phyloP scores from a whole-genome alignment of 2,113 vertebrate species.

The Spermophilus dauricus region DNA sequence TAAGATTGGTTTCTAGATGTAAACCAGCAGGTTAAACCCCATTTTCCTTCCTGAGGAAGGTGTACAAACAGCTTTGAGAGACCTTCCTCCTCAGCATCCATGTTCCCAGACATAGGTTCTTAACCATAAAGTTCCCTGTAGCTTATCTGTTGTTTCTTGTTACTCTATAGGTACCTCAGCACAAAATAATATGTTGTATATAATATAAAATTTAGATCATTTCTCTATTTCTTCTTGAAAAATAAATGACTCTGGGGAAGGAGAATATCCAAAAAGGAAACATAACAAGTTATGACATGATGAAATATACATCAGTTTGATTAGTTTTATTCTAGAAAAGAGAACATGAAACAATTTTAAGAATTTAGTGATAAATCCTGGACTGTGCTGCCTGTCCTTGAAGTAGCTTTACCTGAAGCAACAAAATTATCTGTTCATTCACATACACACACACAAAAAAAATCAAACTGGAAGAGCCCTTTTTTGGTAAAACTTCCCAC shows the following conservation, averaged over 20 bases:
- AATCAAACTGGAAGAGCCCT: not conserved
- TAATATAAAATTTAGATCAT: not conserved
- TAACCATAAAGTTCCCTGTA: not conserved
- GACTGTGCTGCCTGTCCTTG: not conserved
- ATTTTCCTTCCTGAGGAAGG: not conserved
- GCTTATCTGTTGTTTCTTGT: not conserved
- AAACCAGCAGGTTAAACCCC: not conserved
- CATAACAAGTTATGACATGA: not conserved
- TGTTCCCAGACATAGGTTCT: not conserved
- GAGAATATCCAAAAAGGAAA: not conserved
- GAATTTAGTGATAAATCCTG: not conserved
- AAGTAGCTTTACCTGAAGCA: not conserved
- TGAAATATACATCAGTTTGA: not conserved
- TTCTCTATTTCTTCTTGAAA: slow-evolving; percentile 18
- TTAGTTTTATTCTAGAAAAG: not conserved
- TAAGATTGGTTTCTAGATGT: slow-evolving; percentile 3
- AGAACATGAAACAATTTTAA: not conserved
- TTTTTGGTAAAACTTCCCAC: not conserved
- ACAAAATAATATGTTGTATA: not conserved
- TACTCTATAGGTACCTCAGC: not conserved
- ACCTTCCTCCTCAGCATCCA: not conserved
- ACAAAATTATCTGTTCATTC: not conserved
- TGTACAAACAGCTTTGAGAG: not conserved
- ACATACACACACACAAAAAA: not conserved
- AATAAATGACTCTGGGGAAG: not conserved